Evolutionary conservation across 2,113 vertebrate genomes (phyloP).

Genomic region (Laticauda laticaudata): DNA sequence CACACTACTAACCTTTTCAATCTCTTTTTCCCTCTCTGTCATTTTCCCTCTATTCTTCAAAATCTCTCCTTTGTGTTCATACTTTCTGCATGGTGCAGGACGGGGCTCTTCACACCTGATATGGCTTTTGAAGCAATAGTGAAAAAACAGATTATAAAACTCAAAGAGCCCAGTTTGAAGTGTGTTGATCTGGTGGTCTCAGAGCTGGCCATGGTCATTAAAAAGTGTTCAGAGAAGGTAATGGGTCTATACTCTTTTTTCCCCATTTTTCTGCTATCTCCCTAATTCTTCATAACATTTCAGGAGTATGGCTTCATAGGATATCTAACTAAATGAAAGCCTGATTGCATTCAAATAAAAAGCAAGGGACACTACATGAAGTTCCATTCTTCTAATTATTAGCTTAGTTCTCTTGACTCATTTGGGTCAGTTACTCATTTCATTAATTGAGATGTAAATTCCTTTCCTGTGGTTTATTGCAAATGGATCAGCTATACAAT

Average conservation of each 20-base stretch:
- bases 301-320: slow-evolving; percentile 35
- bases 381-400: not conserved
- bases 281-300: slow-evolving; percentile 20
- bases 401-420: not conserved
- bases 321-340: slow-evolving; percentile 15
- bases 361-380: not conserved
- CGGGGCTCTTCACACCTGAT: slow-evolving; percentile 75
- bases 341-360: not conserved
- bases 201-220: slow-evolving; percentile 73
- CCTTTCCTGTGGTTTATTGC: not conserved
- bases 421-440: not conserved
- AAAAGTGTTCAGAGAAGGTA: slow-evolving; percentile 75
- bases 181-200: slow-evolving; percentile 75
- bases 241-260: slow-evolving; percentile 40
- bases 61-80: slow-evolving; percentile 46
- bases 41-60: slow-evolving; percentile 38
- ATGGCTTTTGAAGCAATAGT: slow-evolving; percentile 76
- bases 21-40: slow-evolving; percentile 51
- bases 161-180: slow-evolving; percentile 74
- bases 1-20: slow-evolving; percentile 57
- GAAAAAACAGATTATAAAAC: slow-evolving; percentile 75
- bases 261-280: not conserved
- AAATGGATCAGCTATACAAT: not conserved
- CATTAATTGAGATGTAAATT: not conserved
- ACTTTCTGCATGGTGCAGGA: slow-evolving; percentile 64